These are phyloP conservation scores for Elgaria multicarinata DNA, from an alignment of 2,113 vertebrate genomes.

Conservation along the genomic window DNA sequence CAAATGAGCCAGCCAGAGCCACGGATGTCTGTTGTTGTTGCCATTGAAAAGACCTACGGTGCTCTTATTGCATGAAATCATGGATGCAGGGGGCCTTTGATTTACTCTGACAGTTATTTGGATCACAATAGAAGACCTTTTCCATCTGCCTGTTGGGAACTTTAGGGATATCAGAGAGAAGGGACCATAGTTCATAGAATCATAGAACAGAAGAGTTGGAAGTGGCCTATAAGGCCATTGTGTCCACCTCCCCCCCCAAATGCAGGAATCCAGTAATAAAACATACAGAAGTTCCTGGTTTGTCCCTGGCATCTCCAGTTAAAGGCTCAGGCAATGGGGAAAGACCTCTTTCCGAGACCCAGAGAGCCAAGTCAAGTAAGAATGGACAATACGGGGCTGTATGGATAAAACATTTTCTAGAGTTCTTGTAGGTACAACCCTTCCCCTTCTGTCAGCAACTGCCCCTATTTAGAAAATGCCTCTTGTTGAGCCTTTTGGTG, in stretches of 20 bases:
- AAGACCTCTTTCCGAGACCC: background rate
- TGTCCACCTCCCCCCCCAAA: too few relatives aligned
- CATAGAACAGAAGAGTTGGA: too few relatives aligned
- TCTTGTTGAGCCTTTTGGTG: background rate
- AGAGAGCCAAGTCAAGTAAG: background rate
- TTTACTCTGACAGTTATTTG: background rate
- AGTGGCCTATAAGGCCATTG: too few relatives aligned
- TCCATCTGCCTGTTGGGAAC: background rate
- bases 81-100: background rate
- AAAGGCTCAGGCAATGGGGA: background rate
- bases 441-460: background rate
- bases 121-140: too few relatives aligned
- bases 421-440: background rate
- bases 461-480: background rate
- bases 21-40: background rate
- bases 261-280: too few relatives aligned
- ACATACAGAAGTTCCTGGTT: background rate
- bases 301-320: background rate
- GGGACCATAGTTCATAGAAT: background rate
- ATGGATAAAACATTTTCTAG: background rate
- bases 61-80: background rate
- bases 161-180: background rate
- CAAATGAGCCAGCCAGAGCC: background rate
- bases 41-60: background rate
- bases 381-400: background rate